Evolutionary conservation across 2,113 vertebrate species (phyloP).

Genomic region (Alligator sinensis): DNA sequence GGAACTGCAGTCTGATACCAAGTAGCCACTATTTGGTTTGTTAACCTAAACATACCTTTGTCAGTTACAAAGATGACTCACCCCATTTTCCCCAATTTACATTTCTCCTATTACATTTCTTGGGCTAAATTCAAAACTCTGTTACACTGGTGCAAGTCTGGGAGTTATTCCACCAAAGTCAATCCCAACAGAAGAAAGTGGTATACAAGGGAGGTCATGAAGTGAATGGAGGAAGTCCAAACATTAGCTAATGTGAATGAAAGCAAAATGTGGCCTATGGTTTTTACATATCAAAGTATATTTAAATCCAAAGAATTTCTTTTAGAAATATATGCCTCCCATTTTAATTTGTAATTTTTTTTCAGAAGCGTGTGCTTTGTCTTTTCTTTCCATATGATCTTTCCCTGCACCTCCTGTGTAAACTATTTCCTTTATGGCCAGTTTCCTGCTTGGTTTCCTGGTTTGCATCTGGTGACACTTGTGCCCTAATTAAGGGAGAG

Average conservation of each 20-base stretch:
- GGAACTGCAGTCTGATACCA: background rate
- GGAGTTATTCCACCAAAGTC: background rate
- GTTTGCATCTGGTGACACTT: background rate
- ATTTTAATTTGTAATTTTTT: background rate
- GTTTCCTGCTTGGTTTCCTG: background rate
- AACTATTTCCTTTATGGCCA: conserved; percentile 1
- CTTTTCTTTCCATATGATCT: conserved; percentile 40
- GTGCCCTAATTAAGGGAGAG: background rate
- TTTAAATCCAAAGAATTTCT: background rate
- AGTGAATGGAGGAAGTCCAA: background rate
- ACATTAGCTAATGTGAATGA: rapidly evolving
- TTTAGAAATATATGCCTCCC: background rate
- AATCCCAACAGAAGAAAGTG: background rate
- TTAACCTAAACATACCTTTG: background rate
- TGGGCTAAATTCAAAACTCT: background rate
- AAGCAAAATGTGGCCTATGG: background rate
- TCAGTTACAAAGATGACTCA: background rate
- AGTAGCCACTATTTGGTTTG: background rate
- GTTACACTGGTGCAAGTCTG: background rate
- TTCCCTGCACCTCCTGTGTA: background rate
- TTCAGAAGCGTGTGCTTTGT: background rate
- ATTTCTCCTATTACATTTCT: background rate
- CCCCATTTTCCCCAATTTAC: background rate
- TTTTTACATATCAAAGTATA: background rate
- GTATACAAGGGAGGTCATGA: rapidly evolving